A percentile compares a stretch with the other conserved stretches of the same genome.
Conservation (phyloP, 37 sponge, comb jelly and placozoan genomes). For the Chondrosia reniformis region DNA sequence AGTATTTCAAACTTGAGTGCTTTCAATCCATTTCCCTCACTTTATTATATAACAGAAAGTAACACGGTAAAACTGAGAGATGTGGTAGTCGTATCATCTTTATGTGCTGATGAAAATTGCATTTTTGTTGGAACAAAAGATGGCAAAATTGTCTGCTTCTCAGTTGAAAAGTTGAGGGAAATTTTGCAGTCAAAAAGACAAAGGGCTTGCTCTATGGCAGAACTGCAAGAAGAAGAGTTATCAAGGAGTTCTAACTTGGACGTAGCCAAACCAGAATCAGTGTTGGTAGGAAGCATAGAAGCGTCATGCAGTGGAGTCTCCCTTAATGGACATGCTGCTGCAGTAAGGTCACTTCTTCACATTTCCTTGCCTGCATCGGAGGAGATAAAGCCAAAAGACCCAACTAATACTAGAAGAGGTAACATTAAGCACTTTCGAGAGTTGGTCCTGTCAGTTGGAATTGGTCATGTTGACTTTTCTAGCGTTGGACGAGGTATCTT, state of each 20-base stretch:
- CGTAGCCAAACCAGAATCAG: not conserved
- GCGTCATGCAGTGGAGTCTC: conserved; percentile 8
- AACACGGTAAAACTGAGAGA: not conserved
- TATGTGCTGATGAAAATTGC: conserved; percentile 6
- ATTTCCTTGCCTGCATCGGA: not conserved
- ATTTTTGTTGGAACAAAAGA: conserved; percentile 3
- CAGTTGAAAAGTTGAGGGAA: not conserved
- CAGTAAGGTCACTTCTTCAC: conserved; percentile 5
- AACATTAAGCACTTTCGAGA: not conserved
- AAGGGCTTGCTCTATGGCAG: too few species aligned
- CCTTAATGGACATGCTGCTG: not conserved
- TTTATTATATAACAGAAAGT: not conserved
- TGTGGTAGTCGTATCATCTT: conserved; percentile 12
- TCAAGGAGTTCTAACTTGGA: not conserved
- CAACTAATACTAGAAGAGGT: not conserved
- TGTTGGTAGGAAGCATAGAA: not conserved
- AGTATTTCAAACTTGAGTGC: not conserved
- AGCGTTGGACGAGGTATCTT: conserved; percentile 1
- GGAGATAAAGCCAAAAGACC: not conserved
- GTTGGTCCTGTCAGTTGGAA: not conserved
- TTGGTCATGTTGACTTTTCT: conserved; percentile 8
- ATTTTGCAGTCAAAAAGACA: not conserved
- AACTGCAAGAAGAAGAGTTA: not conserved
- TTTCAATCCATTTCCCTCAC: not conserved
- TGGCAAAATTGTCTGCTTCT: conserved; percentile 6